Evolutionary conservation across 2,797 vertebrate species (phyloP), one percentile per base, ranked within the genome.

Genomic region (Echiichthys vipera): DNA sequence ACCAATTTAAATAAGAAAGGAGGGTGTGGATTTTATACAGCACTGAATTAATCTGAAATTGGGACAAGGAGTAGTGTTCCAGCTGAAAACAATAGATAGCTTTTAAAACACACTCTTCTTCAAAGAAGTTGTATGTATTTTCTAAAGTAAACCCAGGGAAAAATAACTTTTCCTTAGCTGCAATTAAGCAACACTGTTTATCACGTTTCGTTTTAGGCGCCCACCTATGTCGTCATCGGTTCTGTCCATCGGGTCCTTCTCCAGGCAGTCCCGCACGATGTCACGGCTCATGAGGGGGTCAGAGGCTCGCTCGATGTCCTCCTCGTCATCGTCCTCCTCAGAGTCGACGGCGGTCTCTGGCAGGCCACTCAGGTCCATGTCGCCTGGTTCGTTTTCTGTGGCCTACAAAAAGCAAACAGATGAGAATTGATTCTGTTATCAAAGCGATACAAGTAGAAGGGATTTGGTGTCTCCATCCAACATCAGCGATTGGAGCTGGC

Each of bases 291-390:
- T 99, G 72, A 99, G 95, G 63, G 98, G 98, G 82, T 99, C 98
- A 0, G 98, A 99, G 3, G 97, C 96, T 64, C 98, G 94, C 85
- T 99, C 98, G 71, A 99, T 98, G 80, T 99, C 98, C 92, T 99
- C 98, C 86, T 99, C 98, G 24, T 99, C 98, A 0, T 99, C 98
- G 0, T 99, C 98, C 58, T 99, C 98, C 81, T 99, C 98, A 0
- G 98, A 99, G 92, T 99, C 98, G 20, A 99, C 98, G 20, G 97
- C 98, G 11, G 98, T 99, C 92, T 99, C 98, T 5, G 97, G 98
- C 86, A 99, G 93, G 78, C 98, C 98, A 79, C 97, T 99, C 81
- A 99, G 95, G 95, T 99, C 98, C 98, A 99, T 99, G 93, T 99
- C 98, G 65, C 98, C 96, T 36, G 96, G 95, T 90, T 99, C 98